phyloP scores from a whole-genome alignment of 2,888 invertebrate genomes.

The Osedax frankpressi region DNA sequence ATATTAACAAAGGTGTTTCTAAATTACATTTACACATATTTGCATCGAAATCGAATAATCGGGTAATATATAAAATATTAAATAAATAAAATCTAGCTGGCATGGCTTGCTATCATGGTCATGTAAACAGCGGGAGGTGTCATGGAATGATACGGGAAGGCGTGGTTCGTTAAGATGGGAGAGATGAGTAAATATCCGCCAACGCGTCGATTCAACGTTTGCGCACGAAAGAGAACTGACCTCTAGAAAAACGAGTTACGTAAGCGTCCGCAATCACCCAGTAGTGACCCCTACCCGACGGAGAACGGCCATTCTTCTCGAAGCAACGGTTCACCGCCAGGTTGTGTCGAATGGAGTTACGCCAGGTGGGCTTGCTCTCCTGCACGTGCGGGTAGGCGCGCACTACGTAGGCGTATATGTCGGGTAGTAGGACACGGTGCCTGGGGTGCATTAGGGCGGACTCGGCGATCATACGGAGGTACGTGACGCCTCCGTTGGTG shows the following conservation, averaged over 20 bases:
- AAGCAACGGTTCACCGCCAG: not conserved
- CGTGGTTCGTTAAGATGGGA: too few relatives aligned
- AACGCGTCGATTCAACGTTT: too few relatives aligned
- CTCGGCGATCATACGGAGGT: not conserved
- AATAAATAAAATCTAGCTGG: too few relatives aligned
- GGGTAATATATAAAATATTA: too few relatives aligned
- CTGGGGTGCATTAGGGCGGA: not conserved
- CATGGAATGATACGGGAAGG: too few relatives aligned
- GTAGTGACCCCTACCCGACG: not conserved
- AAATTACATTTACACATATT: too few relatives aligned
- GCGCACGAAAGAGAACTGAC: not conserved
- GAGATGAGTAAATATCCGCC: too few relatives aligned
- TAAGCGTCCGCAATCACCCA: not conserved
- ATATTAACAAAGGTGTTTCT: too few relatives aligned
- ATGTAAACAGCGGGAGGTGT: too few relatives aligned
- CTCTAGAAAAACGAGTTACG: not conserved
- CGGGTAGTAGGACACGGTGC: not conserved
- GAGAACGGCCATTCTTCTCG: not conserved
- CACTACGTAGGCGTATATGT: not conserved
- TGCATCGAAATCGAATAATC: too few relatives aligned
- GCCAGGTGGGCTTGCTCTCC: not conserved
- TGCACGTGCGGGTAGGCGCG: not conserved
- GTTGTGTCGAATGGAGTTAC: not conserved
- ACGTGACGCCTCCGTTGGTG: too few relatives aligned
- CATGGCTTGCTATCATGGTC: too few relatives aligned